phyloP scores from a whole-genome alignment of 2,888 invertebrate genomes.

The Papilio elwesi region DNA sequence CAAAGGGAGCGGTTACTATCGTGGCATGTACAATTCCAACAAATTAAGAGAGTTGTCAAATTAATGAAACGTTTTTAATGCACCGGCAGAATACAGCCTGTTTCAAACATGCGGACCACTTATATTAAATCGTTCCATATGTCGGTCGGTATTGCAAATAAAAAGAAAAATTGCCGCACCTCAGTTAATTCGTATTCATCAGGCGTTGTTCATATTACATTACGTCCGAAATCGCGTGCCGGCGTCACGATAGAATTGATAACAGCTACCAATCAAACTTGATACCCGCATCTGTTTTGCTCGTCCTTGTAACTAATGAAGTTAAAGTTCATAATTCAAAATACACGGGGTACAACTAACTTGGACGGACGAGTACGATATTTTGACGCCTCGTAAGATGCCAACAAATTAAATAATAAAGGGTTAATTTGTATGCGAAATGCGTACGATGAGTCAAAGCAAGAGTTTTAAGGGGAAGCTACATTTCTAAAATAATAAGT shows the following conservation, averaged over 20 bases:
- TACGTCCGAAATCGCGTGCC: constrained; percentile 75
- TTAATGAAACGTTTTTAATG: constrained; percentile 17
- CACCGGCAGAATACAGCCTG: not conserved
- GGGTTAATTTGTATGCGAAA: constrained; percentile 69
- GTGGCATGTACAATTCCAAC: constrained; percentile 8
- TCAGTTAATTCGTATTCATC: constrained; percentile 74
- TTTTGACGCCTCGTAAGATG: constrained; percentile 73
- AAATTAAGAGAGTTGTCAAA: constrained; percentile 11
- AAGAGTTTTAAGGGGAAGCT: constrained; percentile 47
- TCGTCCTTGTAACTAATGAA: constrained; percentile 6
- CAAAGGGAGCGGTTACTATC: not conserved
- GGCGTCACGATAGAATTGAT: constrained; percentile 65
- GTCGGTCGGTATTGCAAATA: constrained; percentile 35
- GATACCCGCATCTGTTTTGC: constrained; percentile 47
- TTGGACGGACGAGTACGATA: constrained; percentile 60
- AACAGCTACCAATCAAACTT: constrained; percentile 58
- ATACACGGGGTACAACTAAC: constrained; percentile 46
- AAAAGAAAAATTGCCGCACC: constrained; percentile 70
- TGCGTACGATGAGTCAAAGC: constrained; percentile 60
- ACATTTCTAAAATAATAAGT: constrained; percentile 6
- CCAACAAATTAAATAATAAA: constrained; percentile 77
- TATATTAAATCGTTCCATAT: constrained; percentile 25
- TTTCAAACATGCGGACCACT: constrained; percentile 4
- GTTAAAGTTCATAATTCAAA: constrained; percentile 38
- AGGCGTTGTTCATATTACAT: constrained; percentile 74